A percentile compares a stretch with the other conserved stretches of the same genome.
These are phyloP conservation scores for Drosophila falleni DNA, from an alignment of 2,888 invertebrate genomes.

Conservation along the genomic window DNA sequence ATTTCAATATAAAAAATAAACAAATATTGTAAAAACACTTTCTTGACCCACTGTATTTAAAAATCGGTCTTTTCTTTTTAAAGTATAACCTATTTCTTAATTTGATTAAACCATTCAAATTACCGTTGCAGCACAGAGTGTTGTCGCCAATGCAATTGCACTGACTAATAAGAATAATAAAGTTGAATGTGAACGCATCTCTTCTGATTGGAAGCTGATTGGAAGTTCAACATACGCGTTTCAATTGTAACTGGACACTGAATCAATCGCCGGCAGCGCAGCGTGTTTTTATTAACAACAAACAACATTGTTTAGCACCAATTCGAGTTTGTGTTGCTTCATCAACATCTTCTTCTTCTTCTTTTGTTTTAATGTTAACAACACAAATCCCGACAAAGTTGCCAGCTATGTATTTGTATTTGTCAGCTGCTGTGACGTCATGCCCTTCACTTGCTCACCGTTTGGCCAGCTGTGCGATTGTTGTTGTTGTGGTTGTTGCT, in stretches of 20 bases:
- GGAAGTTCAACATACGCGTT: constrained; percentile 34
- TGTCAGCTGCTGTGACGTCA: constrained; percentile 67
- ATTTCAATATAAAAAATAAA: no score
- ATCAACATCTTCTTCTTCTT: constrained; percentile 1
- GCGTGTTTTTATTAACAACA: constrained; percentile 51
- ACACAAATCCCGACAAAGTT: constrained; percentile 13
- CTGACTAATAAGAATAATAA: constrained; percentile 12
- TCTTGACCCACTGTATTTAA: no score
- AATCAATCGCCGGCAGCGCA: constrained; percentile 29
- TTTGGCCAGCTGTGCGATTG: constrained; percentile 25
- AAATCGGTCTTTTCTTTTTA: no score
- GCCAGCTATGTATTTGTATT: constrained; percentile 10
- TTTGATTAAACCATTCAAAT: constrained; percentile 18
- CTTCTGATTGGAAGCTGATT: not conserved
- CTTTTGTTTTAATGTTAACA: constrained; percentile 7
- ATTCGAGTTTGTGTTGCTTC: constrained; percentile 31
- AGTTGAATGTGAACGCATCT: constrained; percentile 9
- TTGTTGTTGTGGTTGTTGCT: constrained; percentile 25
- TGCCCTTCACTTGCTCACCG: constrained; percentile 70
- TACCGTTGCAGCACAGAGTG: constrained; percentile 51
- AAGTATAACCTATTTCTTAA: not conserved
- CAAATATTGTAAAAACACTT: no score
- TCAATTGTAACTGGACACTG: constrained; percentile 50
- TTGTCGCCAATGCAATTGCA: constrained; percentile 22
- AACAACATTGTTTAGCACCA: constrained; percentile 3